A percentile compares a stretch with the other conserved stretches of the same genome.
Evolutionary conservation across 2,113 vertebrate genomes (phyloP).

Genomic region (Fukomys damarensis): DNA sequence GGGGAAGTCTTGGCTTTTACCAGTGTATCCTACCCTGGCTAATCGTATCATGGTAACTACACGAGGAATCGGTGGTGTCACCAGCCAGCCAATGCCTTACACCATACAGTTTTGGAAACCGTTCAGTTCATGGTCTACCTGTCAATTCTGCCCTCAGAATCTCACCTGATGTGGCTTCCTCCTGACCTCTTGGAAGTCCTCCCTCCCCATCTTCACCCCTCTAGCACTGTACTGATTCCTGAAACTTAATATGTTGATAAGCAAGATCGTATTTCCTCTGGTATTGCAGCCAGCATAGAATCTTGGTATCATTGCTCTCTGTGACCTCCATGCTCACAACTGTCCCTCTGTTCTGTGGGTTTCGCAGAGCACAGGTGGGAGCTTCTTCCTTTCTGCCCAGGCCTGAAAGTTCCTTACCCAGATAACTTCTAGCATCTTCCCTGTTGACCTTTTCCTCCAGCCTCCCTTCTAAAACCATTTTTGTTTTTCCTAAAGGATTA

Average conservation of each 20-base stretch:
- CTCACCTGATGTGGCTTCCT: neutral
- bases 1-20: neutral
- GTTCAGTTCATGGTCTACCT: neutral
- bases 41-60: neutral
- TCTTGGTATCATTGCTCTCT: neutral
- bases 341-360: neutral
- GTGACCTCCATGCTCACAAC: neutral
- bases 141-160: neutral
- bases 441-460: neutral
- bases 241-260: neutral
- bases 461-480: neutral
- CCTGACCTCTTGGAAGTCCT: conserved; percentile 29
- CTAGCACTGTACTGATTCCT: neutral
- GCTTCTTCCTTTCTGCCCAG: neutral
- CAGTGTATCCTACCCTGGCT: neutral
- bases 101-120: neutral
- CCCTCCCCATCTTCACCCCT: too few relatives aligned
- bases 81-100: neutral
- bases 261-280: conserved; percentile 18
- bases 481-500: neutral
- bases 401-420: neutral
- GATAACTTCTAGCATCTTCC: neutral
- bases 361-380: neutral
- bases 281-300: neutral
- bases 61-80: neutral